A percentile compares a stretch with the other conserved stretches of the same genome.
Conservation (phyloP, 2,113 vertebrate species). For the Perca schrenkii region DNA sequence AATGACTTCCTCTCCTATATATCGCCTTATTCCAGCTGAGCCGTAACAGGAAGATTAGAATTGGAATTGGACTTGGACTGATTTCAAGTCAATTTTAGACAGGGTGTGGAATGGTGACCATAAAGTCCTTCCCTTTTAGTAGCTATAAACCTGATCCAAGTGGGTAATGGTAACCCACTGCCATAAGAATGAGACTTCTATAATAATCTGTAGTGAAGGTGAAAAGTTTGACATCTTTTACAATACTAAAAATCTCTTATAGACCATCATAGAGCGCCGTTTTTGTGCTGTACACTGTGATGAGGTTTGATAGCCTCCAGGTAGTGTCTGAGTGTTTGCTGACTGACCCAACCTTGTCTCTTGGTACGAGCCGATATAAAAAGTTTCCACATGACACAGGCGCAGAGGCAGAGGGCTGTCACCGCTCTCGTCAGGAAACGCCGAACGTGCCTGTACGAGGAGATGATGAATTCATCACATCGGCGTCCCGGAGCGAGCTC, state of each 20-base stretch:
- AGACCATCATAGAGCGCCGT: neutral
- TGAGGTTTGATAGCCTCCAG: slow-evolving; percentile 32
- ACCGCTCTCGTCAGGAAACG: slow-evolving; percentile 49
- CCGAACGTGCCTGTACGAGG: slow-evolving; percentile 47
- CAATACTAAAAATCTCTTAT: neutral
- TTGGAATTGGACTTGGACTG: slow-evolving; percentile 34
- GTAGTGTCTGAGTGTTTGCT: slow-evolving; percentile 23
- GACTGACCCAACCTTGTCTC: slow-evolving; percentile 59
- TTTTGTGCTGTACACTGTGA: neutral
- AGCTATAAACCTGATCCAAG: slow-evolving; percentile 19
- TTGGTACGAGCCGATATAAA: slow-evolving; percentile 26
- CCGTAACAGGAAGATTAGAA: neutral
- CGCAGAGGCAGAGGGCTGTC: slow-evolving; percentile 52
- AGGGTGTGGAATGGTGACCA: neutral
- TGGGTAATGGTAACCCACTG: neutral
- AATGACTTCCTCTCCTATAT: slow-evolving; percentile 11
- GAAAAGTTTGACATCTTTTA: neutral
- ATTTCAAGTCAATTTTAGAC: slow-evolving; percentile 29
- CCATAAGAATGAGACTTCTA: neutral
- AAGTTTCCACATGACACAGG: slow-evolving; percentile 52
- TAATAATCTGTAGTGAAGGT: slow-evolving; percentile 3
- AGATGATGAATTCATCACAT: slow-evolving; percentile 77
- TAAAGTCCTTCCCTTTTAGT: slow-evolving; percentile 22
- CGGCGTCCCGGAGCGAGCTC: slow-evolving; percentile 58
- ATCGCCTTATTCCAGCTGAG: slow-evolving; percentile 1